Conservation (phyloP, 1,140 invertebrate genomes). For the Drosophila santomea region DNA sequence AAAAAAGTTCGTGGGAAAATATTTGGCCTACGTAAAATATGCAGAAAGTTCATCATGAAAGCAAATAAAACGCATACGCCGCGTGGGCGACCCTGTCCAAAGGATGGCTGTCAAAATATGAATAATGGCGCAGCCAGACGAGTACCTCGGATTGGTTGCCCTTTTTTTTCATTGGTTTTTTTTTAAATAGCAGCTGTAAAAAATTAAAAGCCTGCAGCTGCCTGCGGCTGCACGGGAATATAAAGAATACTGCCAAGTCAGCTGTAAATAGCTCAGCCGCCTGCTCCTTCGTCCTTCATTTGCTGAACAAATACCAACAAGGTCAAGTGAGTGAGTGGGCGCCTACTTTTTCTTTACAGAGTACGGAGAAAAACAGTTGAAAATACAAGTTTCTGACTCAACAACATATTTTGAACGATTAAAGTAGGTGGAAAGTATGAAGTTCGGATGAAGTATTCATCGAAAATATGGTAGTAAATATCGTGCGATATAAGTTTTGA, state of each 20-base stretch:
- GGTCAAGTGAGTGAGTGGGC: conserved; percentile 57
- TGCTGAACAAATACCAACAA: conserved; percentile 56
- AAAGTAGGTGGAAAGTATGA: too few relatives aligned
- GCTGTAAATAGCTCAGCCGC: conserved; percentile 58
- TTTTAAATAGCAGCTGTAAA: conserved; percentile 72
- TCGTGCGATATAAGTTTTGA: too few relatives aligned
- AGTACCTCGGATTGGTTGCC: conserved; percentile 23
- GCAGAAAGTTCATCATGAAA: conserved; percentile 70
- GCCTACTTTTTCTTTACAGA: neutral
- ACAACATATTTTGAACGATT: neutral
- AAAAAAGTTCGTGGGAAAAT: conserved; percentile 34
- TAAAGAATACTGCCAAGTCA: conserved; percentile 64
- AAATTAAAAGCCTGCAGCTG: conserved; percentile 69
- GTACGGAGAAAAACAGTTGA: neutral
- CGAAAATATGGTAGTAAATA: too few relatives aligned
- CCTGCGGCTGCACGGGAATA: conserved; percentile 39
- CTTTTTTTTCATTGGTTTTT: conserved; percentile 43
- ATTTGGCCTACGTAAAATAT: conserved; percentile 68
- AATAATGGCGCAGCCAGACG: conserved; percentile 65
- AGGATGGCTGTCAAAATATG: conserved; percentile 72
- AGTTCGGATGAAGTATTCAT: too few relatives aligned
- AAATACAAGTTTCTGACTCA: too few relatives aligned
- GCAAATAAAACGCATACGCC: conserved; percentile 79
- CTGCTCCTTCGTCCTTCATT: conserved; percentile 23
- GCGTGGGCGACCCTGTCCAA: conserved; percentile 50